Evolutionary conservation across 1,140 invertebrate genomes (phyloP).

Genomic region (Cepaea nemoralis): DNA sequence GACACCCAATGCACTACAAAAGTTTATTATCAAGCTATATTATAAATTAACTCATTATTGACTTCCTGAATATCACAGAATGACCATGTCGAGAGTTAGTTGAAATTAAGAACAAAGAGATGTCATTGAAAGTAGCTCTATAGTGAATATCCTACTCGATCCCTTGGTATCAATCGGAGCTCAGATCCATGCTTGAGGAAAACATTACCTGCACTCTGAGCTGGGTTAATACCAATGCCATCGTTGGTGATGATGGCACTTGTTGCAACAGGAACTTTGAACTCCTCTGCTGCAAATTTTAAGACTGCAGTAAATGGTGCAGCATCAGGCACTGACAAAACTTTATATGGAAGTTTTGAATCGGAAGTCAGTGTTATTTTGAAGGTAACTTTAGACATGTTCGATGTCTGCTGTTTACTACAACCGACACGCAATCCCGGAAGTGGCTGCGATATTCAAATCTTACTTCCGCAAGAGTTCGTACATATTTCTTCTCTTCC

Average conservation of each 20-base stretch:
- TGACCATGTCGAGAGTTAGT: no score
- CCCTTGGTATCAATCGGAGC: constrained; percentile 80
- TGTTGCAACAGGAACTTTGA: constrained; percentile 90
- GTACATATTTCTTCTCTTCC: no score
- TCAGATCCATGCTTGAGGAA: constrained; percentile 98
- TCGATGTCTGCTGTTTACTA: constrained; percentile 25
- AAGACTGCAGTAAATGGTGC: constrained; percentile 99
- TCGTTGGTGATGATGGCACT: constrained; percentile 99
- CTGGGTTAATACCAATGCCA: constrained; percentile 99
- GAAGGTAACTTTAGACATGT: constrained; percentile 69
- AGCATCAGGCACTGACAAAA: constrained; percentile 94
- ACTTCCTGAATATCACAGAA: no score
- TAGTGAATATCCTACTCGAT: constrained; percentile 61
- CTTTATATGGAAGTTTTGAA: constrained; percentile 98
- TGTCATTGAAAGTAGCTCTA: not conserved
- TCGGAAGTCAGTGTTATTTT: constrained; percentile 93
- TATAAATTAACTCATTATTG: no score
- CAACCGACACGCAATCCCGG: constrained; percentile 12
- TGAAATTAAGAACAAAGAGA: constrained; percentile 5
- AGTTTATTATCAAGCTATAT: no score
- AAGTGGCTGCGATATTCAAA: not conserved
- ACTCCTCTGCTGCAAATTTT: constrained; percentile 98
- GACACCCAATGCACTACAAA: no score
- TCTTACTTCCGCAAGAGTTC: not conserved
- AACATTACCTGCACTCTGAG: constrained; percentile 96